Conservation (phyloP, 2,888 invertebrate species). For the Nephrotoma guestfalica region DNA sequence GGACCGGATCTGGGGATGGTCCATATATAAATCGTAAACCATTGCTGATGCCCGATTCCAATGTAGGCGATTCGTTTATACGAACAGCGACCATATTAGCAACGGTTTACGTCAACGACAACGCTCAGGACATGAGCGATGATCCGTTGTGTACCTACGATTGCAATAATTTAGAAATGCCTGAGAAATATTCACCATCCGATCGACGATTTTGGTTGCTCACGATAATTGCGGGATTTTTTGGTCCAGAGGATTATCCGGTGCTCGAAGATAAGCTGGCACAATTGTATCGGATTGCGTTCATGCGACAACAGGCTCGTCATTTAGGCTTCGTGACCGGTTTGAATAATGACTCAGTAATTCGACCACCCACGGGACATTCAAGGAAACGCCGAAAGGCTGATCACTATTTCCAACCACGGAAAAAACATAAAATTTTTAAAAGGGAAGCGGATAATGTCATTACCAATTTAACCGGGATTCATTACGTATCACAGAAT, state of each 20-base stretch:
- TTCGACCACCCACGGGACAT: not conserved
- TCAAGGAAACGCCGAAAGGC: not conserved
- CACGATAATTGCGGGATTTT: conserved; percentile 50
- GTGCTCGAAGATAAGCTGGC: conserved; percentile 61
- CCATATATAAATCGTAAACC: conserved; percentile 36
- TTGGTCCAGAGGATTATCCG: conserved; percentile 38
- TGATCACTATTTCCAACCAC: not conserved
- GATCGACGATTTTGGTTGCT: conserved; percentile 68
- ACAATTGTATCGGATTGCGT: conserved; percentile 64
- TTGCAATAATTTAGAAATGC: conserved; percentile 20
- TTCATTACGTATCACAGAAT: not conserved
- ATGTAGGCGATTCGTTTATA: conserved; percentile 35
- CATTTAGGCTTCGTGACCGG: conserved; percentile 43
- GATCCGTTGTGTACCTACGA: conserved; percentile 20
- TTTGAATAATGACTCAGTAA: not conserved
- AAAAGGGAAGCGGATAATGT: not conserved
- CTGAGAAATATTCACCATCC: conserved; percentile 30
- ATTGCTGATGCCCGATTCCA: conserved; percentile 35
- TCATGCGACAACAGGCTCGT: conserved; percentile 66
- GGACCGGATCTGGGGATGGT: conserved; percentile 78
- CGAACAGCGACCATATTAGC: conserved; percentile 55
- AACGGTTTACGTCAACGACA: conserved; percentile 48
- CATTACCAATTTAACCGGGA: not conserved
- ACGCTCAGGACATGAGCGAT: conserved; percentile 18
- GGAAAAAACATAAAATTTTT: not conserved